Base-by-base conservation (phyloP, 2,888 invertebrate genomes). In the Chrysotoxum bicinctum region DNA sequence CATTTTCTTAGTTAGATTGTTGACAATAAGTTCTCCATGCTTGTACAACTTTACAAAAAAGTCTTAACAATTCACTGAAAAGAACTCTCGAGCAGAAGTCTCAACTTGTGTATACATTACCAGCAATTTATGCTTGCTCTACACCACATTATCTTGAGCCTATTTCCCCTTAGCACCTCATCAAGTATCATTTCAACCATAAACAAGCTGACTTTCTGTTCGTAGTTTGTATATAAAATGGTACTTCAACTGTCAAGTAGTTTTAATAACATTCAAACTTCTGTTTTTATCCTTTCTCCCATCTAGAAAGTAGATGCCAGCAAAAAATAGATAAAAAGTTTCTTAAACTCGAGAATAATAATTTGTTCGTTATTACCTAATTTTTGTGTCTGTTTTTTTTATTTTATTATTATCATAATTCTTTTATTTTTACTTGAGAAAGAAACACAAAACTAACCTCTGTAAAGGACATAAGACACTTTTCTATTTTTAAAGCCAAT, bases 211-310 rank as follows among this genome's bases (percentile, higher is more conserved):
- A 50, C 69, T 76, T 75, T 70, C 50, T 50, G 2, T 2, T 50
- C 3, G 48, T n/a, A 14, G 48, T 7, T 50, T 50, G 8, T 50
- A 3, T 14, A 23, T 14, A 23, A 70, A 64, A 48, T 50, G 23
- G 56, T 10, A 52, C 19, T 60, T 37, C 70, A 30, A 73, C 66
- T 45, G 60, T 37, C 30, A 45, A 82, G 72, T 52, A 30, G 66
- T 77, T 82, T 52, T 62, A 12, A 54, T 52, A 73, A 82, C 52
- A 68, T 77, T 68, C 26, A 72, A 82, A 82, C 66, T 58, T 62
- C 45, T 66, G 21, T 58, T 82, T 52, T 10, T 68, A 68, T 73
- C 43, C 64, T 52, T 70, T 64, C 26, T 48, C 12, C 30, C 14
- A 32, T 32, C 30, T 12, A 21, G 0, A 32, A 12, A 19, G 19